phyloP scores from a whole-genome alignment of 2,797 vertebrate species.

The Liparis tanakae region DNA sequence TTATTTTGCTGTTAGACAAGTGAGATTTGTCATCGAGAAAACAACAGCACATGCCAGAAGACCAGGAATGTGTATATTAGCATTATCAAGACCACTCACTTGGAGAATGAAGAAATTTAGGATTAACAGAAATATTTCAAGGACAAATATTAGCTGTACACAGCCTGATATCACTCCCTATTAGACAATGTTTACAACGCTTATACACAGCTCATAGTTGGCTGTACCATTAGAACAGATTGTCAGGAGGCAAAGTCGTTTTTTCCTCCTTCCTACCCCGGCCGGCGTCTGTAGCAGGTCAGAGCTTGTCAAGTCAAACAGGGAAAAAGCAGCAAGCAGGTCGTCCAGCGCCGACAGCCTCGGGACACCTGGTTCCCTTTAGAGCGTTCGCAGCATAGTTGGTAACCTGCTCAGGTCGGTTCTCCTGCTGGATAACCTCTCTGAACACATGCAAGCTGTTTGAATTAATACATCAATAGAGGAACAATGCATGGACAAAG shows the following conservation, averaged over 20 bases:
- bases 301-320: slow-evolving; percentile 60
- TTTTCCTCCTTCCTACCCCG: slow-evolving; percentile 30
- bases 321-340: slow-evolving; percentile 59
- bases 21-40: background rate
- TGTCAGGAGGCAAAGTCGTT: background rate
- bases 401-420: slow-evolving; percentile 31
- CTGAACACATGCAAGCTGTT: background rate
- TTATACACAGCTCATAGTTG: background rate
- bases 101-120: background rate
- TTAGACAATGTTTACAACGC: background rate
- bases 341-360: slow-evolving; percentile 29
- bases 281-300: slow-evolving; percentile 60
- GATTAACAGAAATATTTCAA: slow-evolving; percentile 11
- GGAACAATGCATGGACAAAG: background rate
- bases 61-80: background rate
- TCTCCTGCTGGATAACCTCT: background rate
- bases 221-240: background rate
- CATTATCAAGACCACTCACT: background rate
- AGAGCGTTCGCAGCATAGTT: slow-evolving; percentile 22
- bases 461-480: background rate
- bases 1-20: background rate
- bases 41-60: slow-evolving; percentile 3
- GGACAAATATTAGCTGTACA: background rate
- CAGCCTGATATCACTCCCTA: background rate
- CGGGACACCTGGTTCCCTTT: slow-evolving; percentile 14